phyloP scores from a whole-genome alignment of 2,113 vertebrate genomes.

The Propithecus coquereli region DNA sequence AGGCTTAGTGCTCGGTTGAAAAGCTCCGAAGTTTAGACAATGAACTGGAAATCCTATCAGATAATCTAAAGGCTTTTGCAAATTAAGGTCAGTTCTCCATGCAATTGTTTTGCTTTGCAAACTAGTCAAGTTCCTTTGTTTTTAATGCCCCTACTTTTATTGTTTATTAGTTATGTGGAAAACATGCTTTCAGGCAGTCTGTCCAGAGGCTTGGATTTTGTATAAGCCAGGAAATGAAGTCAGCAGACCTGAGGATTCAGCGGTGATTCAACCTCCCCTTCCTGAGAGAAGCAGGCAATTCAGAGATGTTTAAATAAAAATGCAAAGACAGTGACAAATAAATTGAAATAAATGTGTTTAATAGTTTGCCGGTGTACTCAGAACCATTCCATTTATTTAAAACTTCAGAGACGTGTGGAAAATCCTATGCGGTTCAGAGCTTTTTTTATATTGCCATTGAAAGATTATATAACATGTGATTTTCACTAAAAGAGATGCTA shows the following conservation, averaged over 20 bases:
- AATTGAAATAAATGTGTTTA: neutral
- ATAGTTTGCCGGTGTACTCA: neutral
- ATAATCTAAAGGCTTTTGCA: neutral
- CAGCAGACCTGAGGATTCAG: slow-evolving; percentile 56
- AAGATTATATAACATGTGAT: slow-evolving; percentile 35
- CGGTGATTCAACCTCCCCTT: slow-evolving; percentile 49
- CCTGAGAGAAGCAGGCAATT: slow-evolving; percentile 32
- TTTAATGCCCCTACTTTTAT: neutral
- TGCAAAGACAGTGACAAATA: slow-evolving; percentile 2
- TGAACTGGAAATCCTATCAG: neutral
- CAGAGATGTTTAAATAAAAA: slow-evolving; percentile 9
- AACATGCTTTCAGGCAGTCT: slow-evolving; percentile 66
- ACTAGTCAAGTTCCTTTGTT: slow-evolving; percentile 39
- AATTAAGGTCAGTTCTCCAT: neutral
- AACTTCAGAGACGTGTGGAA: slow-evolving; percentile 37
- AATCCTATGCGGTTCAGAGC: neutral
- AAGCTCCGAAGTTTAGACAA: neutral
- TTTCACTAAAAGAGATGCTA: neutral
- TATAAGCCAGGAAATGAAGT: slow-evolving; percentile 76
- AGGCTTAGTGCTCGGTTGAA: neutral
- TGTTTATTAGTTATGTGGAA: slow-evolving; percentile 70
- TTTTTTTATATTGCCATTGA: neutral
- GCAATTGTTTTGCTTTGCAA: slow-evolving; percentile 42
- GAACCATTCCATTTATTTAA: neutral
- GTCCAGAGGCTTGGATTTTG: slow-evolving; percentile 72